Evolutionary conservation across 2,888 invertebrate species (phyloP), one percentile per base, ranked within the genome.

Genomic region (Scelioninae gen. 1): DNA sequence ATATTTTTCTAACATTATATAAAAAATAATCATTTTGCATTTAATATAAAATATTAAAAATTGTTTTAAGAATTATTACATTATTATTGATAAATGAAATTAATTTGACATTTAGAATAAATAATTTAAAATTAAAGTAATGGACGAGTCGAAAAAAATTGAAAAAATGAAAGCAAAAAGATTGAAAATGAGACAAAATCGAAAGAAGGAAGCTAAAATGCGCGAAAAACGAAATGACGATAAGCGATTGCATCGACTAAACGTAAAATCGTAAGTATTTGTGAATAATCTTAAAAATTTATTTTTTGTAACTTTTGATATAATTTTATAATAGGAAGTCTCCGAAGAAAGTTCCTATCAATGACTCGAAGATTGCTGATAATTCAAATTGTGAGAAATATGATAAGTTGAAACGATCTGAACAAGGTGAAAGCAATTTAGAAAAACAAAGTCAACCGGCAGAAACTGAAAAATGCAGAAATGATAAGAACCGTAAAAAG

Each of bases 401-500:
- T n/a, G 45, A 11, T n/a, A 45, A n/a, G n/a, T 11, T 45, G 6
- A 45, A 9, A n/a, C 5, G 13, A 45, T 45, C n/a, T 45, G 15
- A n/a, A 45, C 10, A 45, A 45, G n/a, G n/a, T 45, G n/a, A n/a
- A 45, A 45, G 45, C 11, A n/a, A 45, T n/a, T 45, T 45, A 45
- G n/a, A 45, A 45, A n/a, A 6, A 7, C 11, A 45, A 45, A 13
- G 45, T 45, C 45, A 9, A 13, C 11, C 45, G n/a, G n/a, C 10
- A n/a, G n/a, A n/a, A 13, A n/a, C 45, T 0, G 45, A 45, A 45
- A 45, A n/a, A 7, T 9, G 11, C 2, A 45, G n/a, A 45, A 45
- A 45, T 13, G 45, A 13, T 45, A 45, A 45, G 7, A 9, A 45
- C n/a, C 45, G n/a, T 6, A 45, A 45, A 5, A 45, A n/a, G 0